These are phyloP conservation scores for Oscheius sp. DNA, from an alignment of 2,888 invertebrate species.

Conservation along the genomic window DNA sequence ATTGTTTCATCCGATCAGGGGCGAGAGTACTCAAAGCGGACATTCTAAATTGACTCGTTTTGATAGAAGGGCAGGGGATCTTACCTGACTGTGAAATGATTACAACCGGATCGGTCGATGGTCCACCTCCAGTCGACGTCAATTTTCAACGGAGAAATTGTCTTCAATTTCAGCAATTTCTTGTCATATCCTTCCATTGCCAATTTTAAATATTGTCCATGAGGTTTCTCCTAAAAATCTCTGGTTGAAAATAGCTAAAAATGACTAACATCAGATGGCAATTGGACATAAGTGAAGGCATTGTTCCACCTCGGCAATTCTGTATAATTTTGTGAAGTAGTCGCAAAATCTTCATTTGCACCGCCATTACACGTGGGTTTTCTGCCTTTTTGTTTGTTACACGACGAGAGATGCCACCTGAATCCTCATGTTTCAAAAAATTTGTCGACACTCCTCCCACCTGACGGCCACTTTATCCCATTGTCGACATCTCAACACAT, in stretches of 20 bases:
- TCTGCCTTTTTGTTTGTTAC: slow-evolving; percentile 22
- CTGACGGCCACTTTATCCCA: slow-evolving; percentile 62
- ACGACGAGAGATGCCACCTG: slow-evolving; percentile 60
- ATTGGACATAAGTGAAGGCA: slow-evolving; percentile 59
- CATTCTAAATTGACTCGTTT: slow-evolving; percentile 47
- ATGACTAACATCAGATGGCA: slow-evolving; percentile 38
- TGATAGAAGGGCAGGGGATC: not conserved
- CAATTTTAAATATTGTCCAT: slow-evolving; percentile 41
- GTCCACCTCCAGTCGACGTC: slow-evolving; percentile 63
- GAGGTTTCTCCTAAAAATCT: slow-evolving; percentile 26
- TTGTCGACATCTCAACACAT: slow-evolving; percentile 53
- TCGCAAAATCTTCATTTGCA: slow-evolving; percentile 54
- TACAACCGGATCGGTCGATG: slow-evolving; percentile 50
- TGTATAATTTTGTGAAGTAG: slow-evolving; percentile 41
- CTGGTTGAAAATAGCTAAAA: not conserved
- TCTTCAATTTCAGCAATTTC: slow-evolving; percentile 39
- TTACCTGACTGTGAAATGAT: slow-evolving; percentile 58
- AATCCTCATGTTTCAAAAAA: slow-evolving; percentile 7
- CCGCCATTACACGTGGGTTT: slow-evolving; percentile 47
- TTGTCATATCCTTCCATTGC: slow-evolving; percentile 50
- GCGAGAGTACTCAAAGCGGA: slow-evolving; percentile 57
- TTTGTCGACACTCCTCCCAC: slow-evolving; percentile 30
- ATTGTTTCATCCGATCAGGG: slow-evolving; percentile 42
- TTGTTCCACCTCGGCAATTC: slow-evolving; percentile 57
- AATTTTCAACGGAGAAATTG: slow-evolving; percentile 58